Evolutionary conservation across 2,797 vertebrate genomes (phyloP).

Genomic region (Typhlichthys eigenmanni): DNA sequence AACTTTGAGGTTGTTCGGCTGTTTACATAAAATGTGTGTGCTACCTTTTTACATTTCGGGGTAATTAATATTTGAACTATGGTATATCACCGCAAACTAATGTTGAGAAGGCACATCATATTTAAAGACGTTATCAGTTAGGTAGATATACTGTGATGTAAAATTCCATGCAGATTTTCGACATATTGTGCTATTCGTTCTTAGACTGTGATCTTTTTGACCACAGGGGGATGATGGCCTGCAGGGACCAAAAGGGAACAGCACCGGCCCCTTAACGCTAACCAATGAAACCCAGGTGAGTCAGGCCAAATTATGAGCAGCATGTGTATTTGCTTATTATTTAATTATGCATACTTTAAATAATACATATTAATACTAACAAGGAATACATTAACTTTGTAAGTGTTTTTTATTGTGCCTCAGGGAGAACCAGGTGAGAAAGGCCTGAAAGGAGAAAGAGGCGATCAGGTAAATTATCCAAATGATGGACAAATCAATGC

Average conservation of each 20-base stretch:
- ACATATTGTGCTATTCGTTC: not conserved
- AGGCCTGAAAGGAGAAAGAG: slow-evolving; percentile 80
- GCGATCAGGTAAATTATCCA: slow-evolving; percentile 75
- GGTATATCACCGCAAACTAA: too few relatives aligned
- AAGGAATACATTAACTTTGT: too few relatives aligned
- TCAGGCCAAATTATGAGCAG: slow-evolving; percentile 5
- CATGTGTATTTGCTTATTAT: too few relatives aligned
- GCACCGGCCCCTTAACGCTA: slow-evolving; percentile 37
- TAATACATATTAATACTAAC: too few relatives aligned
- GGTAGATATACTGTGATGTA: not conserved
- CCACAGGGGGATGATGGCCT: slow-evolving; percentile 75
- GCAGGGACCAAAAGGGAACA: slow-evolving; percentile 67
- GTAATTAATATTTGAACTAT: too few relatives aligned
- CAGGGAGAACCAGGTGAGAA: slow-evolving; percentile 81
- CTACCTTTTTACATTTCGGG: too few relatives aligned
- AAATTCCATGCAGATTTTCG: not conserved
- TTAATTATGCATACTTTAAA: too few relatives aligned
- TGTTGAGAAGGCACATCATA: too few relatives aligned
- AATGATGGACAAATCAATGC: not conserved
- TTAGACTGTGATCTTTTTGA: slow-evolving; percentile 10
- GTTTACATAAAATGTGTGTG: too few relatives aligned
- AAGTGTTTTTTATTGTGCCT: slow-evolving; percentile 9
- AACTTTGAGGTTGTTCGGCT: too few relatives aligned
- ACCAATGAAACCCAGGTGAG: slow-evolving; percentile 28
- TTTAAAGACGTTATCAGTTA: not conserved